phyloP scores from a whole-genome alignment of 2,797 vertebrate species.

The Chromis chromis region DNA sequence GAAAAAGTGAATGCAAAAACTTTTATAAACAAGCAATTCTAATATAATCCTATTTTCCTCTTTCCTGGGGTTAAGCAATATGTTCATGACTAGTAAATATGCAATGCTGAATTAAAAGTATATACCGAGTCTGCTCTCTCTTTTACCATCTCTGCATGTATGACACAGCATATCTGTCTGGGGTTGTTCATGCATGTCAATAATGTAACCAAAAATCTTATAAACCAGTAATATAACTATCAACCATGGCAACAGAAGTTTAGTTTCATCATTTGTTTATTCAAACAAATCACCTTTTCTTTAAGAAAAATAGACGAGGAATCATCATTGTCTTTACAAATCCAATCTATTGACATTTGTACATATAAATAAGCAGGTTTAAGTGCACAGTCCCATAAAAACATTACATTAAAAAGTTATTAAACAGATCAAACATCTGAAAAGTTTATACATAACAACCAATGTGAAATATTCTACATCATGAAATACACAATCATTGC shows the following conservation, averaged over 20 bases:
- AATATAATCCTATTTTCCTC: slow-evolving; percentile 49
- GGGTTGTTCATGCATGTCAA: background rate
- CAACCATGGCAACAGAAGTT: background rate
- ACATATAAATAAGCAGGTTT: slow-evolving; percentile 80
- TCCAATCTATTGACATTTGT: slow-evolving; percentile 77
- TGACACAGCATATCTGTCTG: background rate
- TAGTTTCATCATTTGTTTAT: slow-evolving; percentile 69
- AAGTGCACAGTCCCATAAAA: slow-evolving; percentile 60
- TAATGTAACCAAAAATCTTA: background rate
- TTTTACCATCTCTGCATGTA: background rate
- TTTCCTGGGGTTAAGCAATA: slow-evolving; percentile 76
- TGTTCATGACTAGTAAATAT: slow-evolving; percentile 73
- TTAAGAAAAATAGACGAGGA: slow-evolving; percentile 79
- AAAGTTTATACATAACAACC: slow-evolving; percentile 54
- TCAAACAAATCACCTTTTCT: slow-evolving; percentile 73
- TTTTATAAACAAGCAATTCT: slow-evolving; percentile 51
- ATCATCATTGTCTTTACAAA: slow-evolving; percentile 71
- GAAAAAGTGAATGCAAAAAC: slow-evolving; percentile 74
- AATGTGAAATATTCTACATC: slow-evolving; percentile 39
- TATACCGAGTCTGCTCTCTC: slow-evolving; percentile 26
- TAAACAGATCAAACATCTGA: slow-evolving; percentile 45
- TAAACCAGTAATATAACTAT: background rate
- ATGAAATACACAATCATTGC: slow-evolving; percentile 23
- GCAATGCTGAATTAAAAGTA: slow-evolving; percentile 74
- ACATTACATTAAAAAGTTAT: slow-evolving; percentile 60